Evolutionary conservation across 2,888 invertebrate species (phyloP).

Genomic region (Sepiola atlantica): DNA sequence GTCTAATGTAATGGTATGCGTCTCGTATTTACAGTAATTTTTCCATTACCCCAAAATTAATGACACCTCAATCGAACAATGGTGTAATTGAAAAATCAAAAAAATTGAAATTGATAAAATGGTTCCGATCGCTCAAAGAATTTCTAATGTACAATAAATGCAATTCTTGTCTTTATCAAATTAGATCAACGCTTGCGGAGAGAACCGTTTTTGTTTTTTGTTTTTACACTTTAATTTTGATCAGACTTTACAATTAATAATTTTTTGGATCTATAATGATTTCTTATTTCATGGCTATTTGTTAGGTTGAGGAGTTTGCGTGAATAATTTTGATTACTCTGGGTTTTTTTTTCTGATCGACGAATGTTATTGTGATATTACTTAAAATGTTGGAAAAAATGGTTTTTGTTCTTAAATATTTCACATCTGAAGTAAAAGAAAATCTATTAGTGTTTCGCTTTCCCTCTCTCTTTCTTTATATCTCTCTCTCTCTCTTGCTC

Average conservation of each 20-base stretch:
- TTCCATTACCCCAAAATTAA: conserved; percentile 6
- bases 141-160: conserved; percentile 18
- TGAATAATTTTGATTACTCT: not conserved
- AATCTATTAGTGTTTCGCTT: not conserved
- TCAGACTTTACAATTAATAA: not conserved
- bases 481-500: not conserved
- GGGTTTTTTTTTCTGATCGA: not conserved
- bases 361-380: not conserved
- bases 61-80: not conserved
- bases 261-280: not conserved
- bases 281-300: not conserved
- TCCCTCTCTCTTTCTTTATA: not conserved
- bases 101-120: not conserved
- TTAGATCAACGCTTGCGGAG: not conserved
- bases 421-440: not conserved
- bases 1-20: not conserved
- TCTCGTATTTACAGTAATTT: not conserved
- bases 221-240: not conserved
- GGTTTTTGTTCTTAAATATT: not conserved
- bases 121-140: not conserved
- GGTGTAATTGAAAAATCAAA: not conserved
- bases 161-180: not conserved
- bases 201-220: not conserved
- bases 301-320: not conserved
- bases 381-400: not conserved